These are phyloP conservation scores for Chlorodrepanis virens DNA, from an alignment of 2,113 vertebrate genomes.

Conservation along the genomic window DNA sequence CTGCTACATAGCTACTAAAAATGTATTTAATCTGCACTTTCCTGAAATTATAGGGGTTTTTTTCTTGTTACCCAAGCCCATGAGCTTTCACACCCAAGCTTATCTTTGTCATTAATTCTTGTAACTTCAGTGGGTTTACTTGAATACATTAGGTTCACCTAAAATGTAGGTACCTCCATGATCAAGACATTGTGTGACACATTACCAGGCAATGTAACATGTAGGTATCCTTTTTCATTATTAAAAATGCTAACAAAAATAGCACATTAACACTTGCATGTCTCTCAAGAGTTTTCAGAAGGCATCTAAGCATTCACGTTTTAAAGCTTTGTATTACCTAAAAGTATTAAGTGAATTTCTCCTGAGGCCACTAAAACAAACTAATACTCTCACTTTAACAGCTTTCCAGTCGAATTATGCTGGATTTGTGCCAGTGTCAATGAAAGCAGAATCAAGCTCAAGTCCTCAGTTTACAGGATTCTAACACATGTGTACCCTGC, in stretches of 20 bases:
- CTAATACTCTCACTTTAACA: neutral
- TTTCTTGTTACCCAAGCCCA: neutral
- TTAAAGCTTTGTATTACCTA: constrained; percentile 6
- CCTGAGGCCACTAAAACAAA: neutral
- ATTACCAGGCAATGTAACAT: neutral
- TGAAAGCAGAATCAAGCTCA: neutral
- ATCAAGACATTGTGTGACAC: neutral
- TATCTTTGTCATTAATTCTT: neutral
- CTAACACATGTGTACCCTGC: neutral
- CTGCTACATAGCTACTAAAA: neutral
- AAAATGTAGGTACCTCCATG: neutral
- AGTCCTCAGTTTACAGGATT: neutral
- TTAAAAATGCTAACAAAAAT: neutral
- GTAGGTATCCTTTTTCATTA: neutral
- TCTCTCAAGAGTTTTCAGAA: neutral
- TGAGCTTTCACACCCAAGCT: neutral
- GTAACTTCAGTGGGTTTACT: neutral
- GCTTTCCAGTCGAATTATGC: neutral
- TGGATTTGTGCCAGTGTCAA: neutral
- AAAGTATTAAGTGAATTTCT: neutral
- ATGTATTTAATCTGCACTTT: neutral
- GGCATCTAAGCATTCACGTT: neutral
- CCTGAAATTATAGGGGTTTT: neutral
- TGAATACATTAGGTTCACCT: neutral
- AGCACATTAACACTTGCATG: neutral